A percentile compares a stretch with the other conserved stretches of the same genome.
phyloP scores from a whole-genome alignment of 1,140 invertebrate genomes.

The Semibalanus balanoides region DNA sequence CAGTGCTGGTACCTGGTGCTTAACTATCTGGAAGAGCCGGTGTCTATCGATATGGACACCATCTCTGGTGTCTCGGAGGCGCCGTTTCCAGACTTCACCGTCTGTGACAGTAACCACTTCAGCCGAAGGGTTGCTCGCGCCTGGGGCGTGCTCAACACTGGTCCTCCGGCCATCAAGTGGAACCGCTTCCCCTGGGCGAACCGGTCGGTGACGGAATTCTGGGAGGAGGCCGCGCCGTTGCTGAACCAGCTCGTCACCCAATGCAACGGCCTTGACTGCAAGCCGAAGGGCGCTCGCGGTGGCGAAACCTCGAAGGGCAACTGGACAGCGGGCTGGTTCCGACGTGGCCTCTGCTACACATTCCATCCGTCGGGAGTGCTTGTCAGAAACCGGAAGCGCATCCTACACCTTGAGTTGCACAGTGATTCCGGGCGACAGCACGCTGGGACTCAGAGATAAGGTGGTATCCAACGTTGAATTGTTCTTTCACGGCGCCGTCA shows the following conservation, averaged over 20 bases:
- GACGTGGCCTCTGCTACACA: neutral
- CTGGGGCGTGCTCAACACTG: neutral
- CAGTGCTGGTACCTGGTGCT: neutral
- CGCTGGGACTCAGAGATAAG: neutral
- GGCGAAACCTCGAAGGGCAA: neutral
- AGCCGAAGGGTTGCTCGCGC: neutral
- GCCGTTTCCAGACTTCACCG: neutral
- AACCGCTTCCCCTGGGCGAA: neutral
- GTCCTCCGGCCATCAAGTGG: neutral
- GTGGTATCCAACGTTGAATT: neutral
- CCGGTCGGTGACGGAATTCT: neutral
- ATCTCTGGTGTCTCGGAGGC: neutral
- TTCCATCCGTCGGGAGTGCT: neutral
- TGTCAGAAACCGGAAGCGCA: neutral
- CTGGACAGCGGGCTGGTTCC: neutral
- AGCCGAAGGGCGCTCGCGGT: neutral
- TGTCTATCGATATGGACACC: neutral
- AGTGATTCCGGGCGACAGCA: neutral
- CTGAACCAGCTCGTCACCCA: neutral
- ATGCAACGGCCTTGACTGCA: neutral
- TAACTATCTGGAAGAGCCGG: neutral
- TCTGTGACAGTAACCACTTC: neutral
- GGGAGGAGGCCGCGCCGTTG: neutral
- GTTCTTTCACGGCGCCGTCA: neutral
- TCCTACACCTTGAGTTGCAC: neutral